Percentiles rank a stretch among this genome's conserved stretches.
Evolutionary conservation across 2,113 vertebrate genomes (phyloP).

Genomic region (Xenotilapia caudafasciata): DNA sequence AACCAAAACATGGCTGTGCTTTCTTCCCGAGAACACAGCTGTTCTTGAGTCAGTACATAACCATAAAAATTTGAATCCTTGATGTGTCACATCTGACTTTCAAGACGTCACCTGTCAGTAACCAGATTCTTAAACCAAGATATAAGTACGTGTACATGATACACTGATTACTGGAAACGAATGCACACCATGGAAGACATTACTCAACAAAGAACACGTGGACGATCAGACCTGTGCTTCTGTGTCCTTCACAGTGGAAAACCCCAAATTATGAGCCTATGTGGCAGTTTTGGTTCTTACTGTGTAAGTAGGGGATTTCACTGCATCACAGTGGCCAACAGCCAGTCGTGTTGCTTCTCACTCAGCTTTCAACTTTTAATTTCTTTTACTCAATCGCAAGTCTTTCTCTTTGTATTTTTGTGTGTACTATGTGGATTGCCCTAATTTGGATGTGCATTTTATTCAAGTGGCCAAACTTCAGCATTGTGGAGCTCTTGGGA

Average conservation of each 20-base stretch:
- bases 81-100: slow-evolving; percentile 12
- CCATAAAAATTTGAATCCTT: neutral
- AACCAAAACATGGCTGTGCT: neutral
- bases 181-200: neutral
- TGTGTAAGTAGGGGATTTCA: slow-evolving; percentile 42
- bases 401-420: neutral
- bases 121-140: neutral
- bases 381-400: neutral
- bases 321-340: neutral
- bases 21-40: neutral
- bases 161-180: neutral
- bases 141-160: neutral
- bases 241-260: slow-evolving; percentile 46
- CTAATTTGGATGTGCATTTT: neutral
- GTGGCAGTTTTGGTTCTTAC: slow-evolving; percentile 18
- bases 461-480: neutral
- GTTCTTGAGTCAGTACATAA: neutral
- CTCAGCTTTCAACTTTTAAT: neutral
- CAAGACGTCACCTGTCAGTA: neutral
- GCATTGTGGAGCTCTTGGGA: slow-evolving; percentile 10
- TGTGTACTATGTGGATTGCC: neutral
- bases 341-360: neutral
- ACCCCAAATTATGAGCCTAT: slow-evolving; percentile 9
- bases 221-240: neutral
- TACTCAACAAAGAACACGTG: neutral